Percentiles rank a stretch among this genome's conserved stretches.
Conservation (phyloP, 2,888 invertebrate species). For the Eupithecia insigniata region DNA sequence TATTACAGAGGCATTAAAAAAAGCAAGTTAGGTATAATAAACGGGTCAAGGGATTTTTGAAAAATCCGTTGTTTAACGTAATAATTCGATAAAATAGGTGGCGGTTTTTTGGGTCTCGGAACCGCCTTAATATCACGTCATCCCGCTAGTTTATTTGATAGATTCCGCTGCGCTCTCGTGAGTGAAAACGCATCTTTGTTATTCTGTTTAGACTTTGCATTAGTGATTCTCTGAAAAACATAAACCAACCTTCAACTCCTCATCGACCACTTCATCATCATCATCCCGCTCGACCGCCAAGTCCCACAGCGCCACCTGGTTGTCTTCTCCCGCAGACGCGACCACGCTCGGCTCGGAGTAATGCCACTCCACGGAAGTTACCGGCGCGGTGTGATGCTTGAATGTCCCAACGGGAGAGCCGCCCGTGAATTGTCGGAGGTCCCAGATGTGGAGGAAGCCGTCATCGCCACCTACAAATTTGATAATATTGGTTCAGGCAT, state of each 20-base stretch:
- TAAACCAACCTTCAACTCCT: constrained; percentile 73
- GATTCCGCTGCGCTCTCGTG: background rate
- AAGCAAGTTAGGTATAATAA: no score
- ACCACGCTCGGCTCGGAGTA: constrained; percentile 96
- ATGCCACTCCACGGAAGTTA: constrained; percentile 99
- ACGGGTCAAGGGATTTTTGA: no score
- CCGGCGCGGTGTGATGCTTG: constrained; percentile 96
- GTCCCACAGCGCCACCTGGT: constrained; percentile 99
- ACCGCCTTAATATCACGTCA: no score
- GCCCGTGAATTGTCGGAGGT: constrained; percentile 92
- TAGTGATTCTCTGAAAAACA: background rate
- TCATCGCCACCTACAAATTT: constrained; percentile 94
- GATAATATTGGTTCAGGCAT: background rate
- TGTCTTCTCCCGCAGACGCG: constrained; percentile 96
- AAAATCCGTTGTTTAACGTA: no score
- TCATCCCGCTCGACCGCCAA: constrained; percentile 94
- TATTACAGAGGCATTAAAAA: no score
- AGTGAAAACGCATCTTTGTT: background rate
- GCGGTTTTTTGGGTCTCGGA: no score
- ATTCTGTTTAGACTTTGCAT: background rate
- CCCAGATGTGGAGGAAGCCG: constrained; percentile 97
- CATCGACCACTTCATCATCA: constrained; percentile 83
- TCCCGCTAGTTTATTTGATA: background rate
- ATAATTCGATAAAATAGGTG: no score
- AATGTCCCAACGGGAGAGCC: constrained; percentile 95